phyloP scores from a whole-genome alignment of 2,797 vertebrate genomes.

The Crenichthys baileyi region DNA sequence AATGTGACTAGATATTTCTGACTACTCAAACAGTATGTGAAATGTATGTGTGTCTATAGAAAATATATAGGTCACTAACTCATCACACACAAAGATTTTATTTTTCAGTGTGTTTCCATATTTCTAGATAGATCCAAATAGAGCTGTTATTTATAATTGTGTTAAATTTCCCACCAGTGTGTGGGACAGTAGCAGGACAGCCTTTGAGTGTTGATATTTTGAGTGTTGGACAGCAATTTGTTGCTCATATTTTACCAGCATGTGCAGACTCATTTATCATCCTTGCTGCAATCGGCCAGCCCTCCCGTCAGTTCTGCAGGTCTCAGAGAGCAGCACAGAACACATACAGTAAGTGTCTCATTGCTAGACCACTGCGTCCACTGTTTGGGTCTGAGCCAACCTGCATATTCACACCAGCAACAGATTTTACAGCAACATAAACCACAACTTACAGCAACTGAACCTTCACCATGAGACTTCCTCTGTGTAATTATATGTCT shows the following conservation, averaged over 20 bases:
- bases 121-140: slow-evolving; percentile 4
- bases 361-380: slow-evolving; percentile 7
- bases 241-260: slow-evolving; percentile 59
- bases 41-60: not conserved
- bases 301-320: slow-evolving; percentile 57
- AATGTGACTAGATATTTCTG: not conserved
- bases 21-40: not conserved
- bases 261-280: slow-evolving; percentile 69
- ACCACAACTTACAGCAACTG: not conserved
- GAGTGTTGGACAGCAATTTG: slow-evolving; percentile 25
- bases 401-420: slow-evolving; percentile 15
- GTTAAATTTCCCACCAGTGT: not conserved
- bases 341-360: slow-evolving; percentile 47
- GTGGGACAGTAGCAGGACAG: not conserved
- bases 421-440: slow-evolving; percentile 10
- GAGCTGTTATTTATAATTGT: not conserved
- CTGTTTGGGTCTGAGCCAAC: slow-evolving; percentile 33
- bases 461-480: not conserved
- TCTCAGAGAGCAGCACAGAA: slow-evolving; percentile 39
- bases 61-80: not conserved
- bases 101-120: not conserved
- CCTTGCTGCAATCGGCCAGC: slow-evolving; percentile 45
- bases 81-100: slow-evolving; percentile 4
- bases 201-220: slow-evolving; percentile 21
- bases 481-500: not conserved